Base-by-base conservation (phyloP, 2,888 invertebrate species). In the Gastrophysa polygoni region DNA sequence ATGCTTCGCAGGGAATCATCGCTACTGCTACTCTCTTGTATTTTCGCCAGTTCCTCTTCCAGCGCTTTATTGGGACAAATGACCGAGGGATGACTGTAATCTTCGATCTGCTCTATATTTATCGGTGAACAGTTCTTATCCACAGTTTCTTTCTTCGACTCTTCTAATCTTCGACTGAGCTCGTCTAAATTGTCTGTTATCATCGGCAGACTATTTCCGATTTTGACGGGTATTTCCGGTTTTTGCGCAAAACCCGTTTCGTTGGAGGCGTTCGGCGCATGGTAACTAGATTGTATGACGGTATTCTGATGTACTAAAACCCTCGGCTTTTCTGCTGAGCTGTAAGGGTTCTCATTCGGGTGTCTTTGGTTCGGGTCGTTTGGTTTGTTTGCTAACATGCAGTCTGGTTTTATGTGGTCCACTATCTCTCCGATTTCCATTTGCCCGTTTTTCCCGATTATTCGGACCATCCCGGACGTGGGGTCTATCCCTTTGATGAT, bases 41-140 rank as follows among this genome's bases (percentile, higher is more conserved):
- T 62, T 34, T 59, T 56, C n/a, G 46, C 52, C 11, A 58, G 51
- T 3, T 50, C 51, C 5, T 61, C 57, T 51, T 59, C 65, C n/a
- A 44, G 21, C 2, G 52, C 32, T 56, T 58, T 63, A 10, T 60
- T 52, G 1, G 60, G 48, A 32, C 59, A 60, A 10, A 61, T 67
- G 10, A 60, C 58, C 24, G 44, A 46, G 38, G 28, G 21, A 32
- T 56, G 59, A 18, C 63, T 58, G 52, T 68, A 64, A 21, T 61
- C 55, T 29, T 70, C 66, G 48, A 71, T 56, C 38, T 73, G 69
- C 18, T 70, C 71, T 55, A 74, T 51, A 60, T 70, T 74, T 11
- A 74, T 74, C 0, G 74, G 74, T 47, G 74, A 74, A 62, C 73
- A 73, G 59, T 74, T 74, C 62, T 74, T 74, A 62, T 74, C 74